A percentile compares a stretch with the other conserved stretches of the same genome.
Conservation (phyloP, 2,888 invertebrate species). For the Gryllus longicercus region DNA sequence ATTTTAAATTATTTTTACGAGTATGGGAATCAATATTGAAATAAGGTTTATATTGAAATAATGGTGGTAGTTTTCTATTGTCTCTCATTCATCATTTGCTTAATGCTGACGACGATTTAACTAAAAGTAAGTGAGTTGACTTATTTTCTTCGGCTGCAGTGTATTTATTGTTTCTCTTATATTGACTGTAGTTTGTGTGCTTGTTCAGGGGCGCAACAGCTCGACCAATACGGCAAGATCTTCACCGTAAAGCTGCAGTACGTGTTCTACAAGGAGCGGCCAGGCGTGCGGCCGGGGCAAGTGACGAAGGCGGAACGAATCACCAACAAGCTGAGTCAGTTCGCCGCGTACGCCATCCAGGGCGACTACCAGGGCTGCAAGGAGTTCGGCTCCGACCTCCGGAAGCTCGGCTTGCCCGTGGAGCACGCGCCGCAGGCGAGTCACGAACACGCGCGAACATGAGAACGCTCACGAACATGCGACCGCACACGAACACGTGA, state of each 20-base stretch:
- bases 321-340: slow-evolving; percentile 86
- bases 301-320: slow-evolving; percentile 90
- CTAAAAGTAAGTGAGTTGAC: no score
- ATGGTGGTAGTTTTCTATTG: no score
- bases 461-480: no score
- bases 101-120: no score
- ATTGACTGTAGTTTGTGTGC: no score
- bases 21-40: no score
- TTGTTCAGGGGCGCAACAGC: slow-evolving; percentile 83
- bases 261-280: slow-evolving; percentile 96
- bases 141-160: no score
- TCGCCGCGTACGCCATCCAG: slow-evolving; percentile 90
- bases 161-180: no score
- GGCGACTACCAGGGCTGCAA: slow-evolving; percentile 91
- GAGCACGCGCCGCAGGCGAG: slow-evolving; percentile 92
- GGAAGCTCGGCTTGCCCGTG: slow-evolving; percentile 89
- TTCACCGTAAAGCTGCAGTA: slow-evolving; percentile 97
- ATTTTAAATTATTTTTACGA: no score
- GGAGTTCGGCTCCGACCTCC: slow-evolving; percentile 87
- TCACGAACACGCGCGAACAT: neutral
- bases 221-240: slow-evolving; percentile 98
- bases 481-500: no score
- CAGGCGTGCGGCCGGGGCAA: slow-evolving; percentile 92
- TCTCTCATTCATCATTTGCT: fast-evolving
- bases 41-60: no score